phyloP scores from a whole-genome alignment of 1,140 invertebrate species.

The Leptestheria dahalacensis region DNA sequence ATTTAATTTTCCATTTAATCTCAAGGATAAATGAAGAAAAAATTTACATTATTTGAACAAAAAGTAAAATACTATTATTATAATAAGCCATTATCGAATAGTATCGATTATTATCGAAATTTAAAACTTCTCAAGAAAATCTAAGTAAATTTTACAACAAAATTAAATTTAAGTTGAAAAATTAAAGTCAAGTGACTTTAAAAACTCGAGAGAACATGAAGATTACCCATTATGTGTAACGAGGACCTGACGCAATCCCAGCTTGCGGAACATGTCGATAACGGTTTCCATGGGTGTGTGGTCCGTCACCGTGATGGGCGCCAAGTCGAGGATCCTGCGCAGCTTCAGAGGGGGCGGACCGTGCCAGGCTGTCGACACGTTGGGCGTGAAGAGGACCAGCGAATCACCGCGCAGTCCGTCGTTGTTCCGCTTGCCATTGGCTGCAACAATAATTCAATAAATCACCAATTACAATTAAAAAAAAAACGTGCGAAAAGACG shows the following conservation, averaged over 20 bases:
- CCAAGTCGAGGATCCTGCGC: slow-evolving; percentile 92
- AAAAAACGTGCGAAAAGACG: too few species aligned
- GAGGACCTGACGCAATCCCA: slow-evolving; percentile 88
- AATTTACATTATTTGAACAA: too few species aligned
- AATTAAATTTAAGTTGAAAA: too few species aligned
- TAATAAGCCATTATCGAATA: too few species aligned
- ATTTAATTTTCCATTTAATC: too few species aligned
- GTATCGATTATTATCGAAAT: too few species aligned
- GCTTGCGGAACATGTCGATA: slow-evolving; percentile 99
- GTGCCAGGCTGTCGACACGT: slow-evolving; percentile 22
- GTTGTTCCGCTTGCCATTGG: slow-evolving; percentile 74
- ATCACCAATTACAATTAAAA: neutral
- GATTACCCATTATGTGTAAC: slow-evolving; percentile 95
- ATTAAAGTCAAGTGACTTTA: too few species aligned
- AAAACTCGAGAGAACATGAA: neutral
- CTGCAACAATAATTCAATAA: slow-evolving; percentile 31
- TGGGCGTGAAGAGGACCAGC: slow-evolving; percentile 59
- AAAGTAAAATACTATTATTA: too few species aligned
- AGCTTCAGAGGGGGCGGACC: slow-evolving; percentile 67
- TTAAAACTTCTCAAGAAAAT: too few species aligned
- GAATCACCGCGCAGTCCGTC: slow-evolving; percentile 79
- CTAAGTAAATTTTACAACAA: too few species aligned
- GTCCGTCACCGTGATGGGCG: slow-evolving; percentile 96
- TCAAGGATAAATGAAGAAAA: too few species aligned
- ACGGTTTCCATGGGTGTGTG: slow-evolving; percentile 99